These are phyloP conservation scores for Protophormia terraenovae DNA, from an alignment of 2,888 invertebrate species.

Conservation along the genomic window DNA sequence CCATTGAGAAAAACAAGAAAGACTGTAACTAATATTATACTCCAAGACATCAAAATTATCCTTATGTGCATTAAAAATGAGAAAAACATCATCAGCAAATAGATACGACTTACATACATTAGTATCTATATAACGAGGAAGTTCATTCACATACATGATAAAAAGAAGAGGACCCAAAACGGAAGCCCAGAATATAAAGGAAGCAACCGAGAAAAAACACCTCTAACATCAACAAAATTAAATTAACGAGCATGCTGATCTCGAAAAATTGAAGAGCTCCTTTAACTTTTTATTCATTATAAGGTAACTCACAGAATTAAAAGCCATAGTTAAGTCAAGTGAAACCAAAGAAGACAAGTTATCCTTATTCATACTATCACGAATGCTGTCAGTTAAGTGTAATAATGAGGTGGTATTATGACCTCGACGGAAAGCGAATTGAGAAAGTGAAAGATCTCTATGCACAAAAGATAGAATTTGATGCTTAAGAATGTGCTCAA, in stretches of 20 bases:
- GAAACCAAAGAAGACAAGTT: neutral
- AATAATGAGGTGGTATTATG: neutral
- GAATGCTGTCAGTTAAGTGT: neutral
- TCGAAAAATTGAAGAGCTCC: neutral
- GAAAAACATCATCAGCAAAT: too few relatives aligned
- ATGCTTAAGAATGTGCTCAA: neutral
- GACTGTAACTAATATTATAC: too few relatives aligned
- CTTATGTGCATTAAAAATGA: too few relatives aligned
- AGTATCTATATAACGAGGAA: too few relatives aligned
- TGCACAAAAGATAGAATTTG: neutral
- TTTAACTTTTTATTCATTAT: neutral
- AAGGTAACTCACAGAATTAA: neutral
- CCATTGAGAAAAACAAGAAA: too few relatives aligned
- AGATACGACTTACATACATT: too few relatives aligned
- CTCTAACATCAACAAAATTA: neutral
- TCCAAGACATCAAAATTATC: too few relatives aligned
- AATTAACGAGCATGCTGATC: neutral
- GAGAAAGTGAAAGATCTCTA: neutral
- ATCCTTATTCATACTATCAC: neutral
- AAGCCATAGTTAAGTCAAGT: slow-evolving; percentile 1
- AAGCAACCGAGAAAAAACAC: neutral
- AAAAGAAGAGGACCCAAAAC: too few relatives aligned
- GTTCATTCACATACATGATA: too few relatives aligned
- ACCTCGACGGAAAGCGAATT: neutral
- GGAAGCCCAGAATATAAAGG: neutral